Evolutionary conservation across 2,888 invertebrate species (phyloP), one percentile per base, ranked within the genome.

Genomic region (Rhagonycha fulva): DNA sequence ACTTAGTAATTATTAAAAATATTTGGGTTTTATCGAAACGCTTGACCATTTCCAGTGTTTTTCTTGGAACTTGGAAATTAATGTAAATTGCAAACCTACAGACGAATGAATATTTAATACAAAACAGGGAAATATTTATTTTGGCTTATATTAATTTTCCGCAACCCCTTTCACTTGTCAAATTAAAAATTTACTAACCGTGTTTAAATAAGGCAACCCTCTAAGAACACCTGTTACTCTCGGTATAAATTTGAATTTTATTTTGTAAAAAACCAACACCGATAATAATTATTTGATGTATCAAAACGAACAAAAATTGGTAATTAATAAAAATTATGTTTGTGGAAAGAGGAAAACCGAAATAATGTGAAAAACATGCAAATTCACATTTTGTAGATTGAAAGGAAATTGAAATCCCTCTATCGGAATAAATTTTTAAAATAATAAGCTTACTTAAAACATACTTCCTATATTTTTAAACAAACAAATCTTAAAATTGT

Each of bases 111-210:
- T 47, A 47, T 47, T 47, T 47, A n/a, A 47, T 47, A 9, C 47
- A 47, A n/a, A 47, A 47, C 47, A 47, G n/a, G 12, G n/a, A 47
- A 47, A 47, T 47, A 47, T 47, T 47, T 47, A 47, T 47, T 47
- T n/a, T 47, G n/a, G 47, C 47, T 47, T 47, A 47, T 47, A 47
- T 47, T 47, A 47, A 47, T 47, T 47, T 47, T 47, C 47, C 47
- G 24, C 63, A 24, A 19, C 63, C 72, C 47, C 23, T 71, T 61
- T 62, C 63, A 67, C 28, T 60, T 62, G 11, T 66, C 60, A 61
- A 14, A 75, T 70, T 60, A 72, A 66, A 72, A 71, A 60, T 70
- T 70, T 70, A 70, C 63, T 24, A 66, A 23, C 63, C 63, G 63
- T 9, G 26, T 24, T 66, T 66, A 66, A 66, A 26, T 66, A 66